Evolutionary conservation across 2,888 invertebrate genomes (phyloP).

Genomic region (Dolichopus griseipennis): DNA sequence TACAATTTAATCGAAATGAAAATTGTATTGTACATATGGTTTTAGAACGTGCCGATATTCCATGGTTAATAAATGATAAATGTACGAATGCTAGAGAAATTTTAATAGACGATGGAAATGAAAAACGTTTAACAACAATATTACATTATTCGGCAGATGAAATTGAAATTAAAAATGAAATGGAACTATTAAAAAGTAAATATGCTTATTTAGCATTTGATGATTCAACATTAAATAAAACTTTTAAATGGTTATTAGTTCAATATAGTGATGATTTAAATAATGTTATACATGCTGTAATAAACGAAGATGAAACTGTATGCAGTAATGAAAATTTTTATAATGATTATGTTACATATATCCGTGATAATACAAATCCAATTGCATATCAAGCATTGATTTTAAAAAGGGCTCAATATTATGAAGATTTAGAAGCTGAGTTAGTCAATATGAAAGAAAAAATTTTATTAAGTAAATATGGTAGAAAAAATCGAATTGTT

Average conservation of each 20-base stretch:
- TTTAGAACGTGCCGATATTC: background rate
- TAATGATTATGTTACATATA: background rate
- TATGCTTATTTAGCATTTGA: background rate
- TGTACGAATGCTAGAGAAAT: background rate
- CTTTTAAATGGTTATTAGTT: background rate
- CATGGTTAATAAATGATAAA: background rate
- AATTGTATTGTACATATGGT: background rate
- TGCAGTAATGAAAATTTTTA: background rate
- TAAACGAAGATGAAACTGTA: constrained; percentile 2
- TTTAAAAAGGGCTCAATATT: background rate
- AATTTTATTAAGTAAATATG: no score
- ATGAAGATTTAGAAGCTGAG: background rate
- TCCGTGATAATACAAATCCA: background rate
- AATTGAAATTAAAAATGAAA: background rate
- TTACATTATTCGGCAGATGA: background rate
- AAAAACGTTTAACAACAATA: background rate
- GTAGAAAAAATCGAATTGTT: no score
- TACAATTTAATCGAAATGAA: constrained; percentile 1
- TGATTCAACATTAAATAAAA: background rate
- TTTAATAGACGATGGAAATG: background rate
- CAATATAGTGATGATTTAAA: constrained; percentile 9
- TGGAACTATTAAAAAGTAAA: background rate
- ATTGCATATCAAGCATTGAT: background rate
- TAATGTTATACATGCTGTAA: background rate
- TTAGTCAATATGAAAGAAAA: background rate